Conservation (phyloP, 2,113 vertebrate species). For the Cryptotis parvus region DNA sequence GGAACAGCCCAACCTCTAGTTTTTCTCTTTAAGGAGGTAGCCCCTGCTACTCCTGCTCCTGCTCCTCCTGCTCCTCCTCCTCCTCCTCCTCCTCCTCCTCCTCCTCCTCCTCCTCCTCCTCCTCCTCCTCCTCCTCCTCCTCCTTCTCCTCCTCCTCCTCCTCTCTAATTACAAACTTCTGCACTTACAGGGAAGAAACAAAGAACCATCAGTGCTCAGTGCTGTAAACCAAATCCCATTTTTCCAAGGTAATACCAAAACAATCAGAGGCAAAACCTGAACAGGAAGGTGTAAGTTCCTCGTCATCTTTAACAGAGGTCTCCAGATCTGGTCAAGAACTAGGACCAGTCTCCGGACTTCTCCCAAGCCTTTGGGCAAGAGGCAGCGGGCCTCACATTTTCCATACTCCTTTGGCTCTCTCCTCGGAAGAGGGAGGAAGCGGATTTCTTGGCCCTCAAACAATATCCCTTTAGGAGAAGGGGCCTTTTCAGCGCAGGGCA, state of each 20-base stretch:
- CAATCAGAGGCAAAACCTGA: not conserved
- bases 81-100: not conserved
- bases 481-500: not conserved
- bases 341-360: slow-evolving; percentile 15
- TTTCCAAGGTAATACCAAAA: slow-evolving; percentile 37
- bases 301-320: not conserved
- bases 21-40: slow-evolving; percentile 19
- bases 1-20: slow-evolving; percentile 43
- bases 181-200: slow-evolving; percentile 21
- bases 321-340: not conserved
- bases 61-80: not conserved
- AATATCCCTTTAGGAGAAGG: not conserved
- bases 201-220: not conserved
- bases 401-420: slow-evolving; percentile 46
- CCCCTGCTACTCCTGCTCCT: too few species aligned
- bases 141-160: not conserved
- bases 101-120: not conserved
- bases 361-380: slow-evolving; percentile 14
- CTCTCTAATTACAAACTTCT: slow-evolving; percentile 19
- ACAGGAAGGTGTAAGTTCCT: not conserved
- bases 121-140: not conserved
- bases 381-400: slow-evolving; percentile 68
- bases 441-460: slow-evolving; percentile 26
- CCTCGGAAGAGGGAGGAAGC: slow-evolving; percentile 46
- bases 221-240: slow-evolving; percentile 20